Conservation (phyloP, 2,888 invertebrate species). For the Eurytoma californica region DNA sequence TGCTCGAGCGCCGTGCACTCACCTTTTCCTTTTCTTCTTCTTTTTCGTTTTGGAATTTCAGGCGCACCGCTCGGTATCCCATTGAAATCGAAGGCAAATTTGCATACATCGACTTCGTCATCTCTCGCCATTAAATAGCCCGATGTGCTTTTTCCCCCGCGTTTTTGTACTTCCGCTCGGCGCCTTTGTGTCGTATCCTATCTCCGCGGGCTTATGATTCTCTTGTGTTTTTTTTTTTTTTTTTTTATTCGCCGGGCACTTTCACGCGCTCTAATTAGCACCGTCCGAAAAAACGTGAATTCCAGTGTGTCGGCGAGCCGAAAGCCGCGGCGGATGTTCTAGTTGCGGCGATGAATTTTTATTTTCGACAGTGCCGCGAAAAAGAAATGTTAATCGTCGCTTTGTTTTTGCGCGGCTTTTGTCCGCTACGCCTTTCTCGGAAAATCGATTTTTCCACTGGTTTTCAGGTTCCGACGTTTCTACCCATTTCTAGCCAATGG, state of each 20-base stretch:
- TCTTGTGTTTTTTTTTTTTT: too few relatives aligned
- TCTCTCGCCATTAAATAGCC: slow-evolving; percentile 22
- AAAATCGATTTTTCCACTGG: too few relatives aligned
- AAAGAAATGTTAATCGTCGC: too few relatives aligned
- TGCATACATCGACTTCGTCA: slow-evolving; percentile 29
- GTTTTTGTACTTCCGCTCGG: slow-evolving; percentile 49
- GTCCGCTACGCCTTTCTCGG: too few relatives aligned
- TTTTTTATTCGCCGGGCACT: slow-evolving; percentile 22
- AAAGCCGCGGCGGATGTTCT: slow-evolving; percentile 9
- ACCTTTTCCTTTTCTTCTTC: too few relatives aligned
- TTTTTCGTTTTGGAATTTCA: too few relatives aligned
- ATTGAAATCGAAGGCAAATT: slow-evolving; percentile 14
- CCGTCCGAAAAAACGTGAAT: slow-evolving; percentile 35
- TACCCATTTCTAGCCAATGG: too few relatives aligned
- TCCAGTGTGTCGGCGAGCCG: slow-evolving; percentile 4
- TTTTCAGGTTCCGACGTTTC: too few relatives aligned
- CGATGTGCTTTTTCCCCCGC: slow-evolving; percentile 20
- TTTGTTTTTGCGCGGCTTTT: too few relatives aligned
- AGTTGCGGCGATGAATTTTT: neutral
- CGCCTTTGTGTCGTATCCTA: slow-evolving; percentile 35
- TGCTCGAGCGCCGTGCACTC: neutral
- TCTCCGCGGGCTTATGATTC: slow-evolving; percentile 15
- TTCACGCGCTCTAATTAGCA: slow-evolving; percentile 51
- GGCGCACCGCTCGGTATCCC: neutral
- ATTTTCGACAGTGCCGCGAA: neutral